These are phyloP conservation scores for Philypnodon macrostomus DNA, from an alignment of 2,797 vertebrate species.

Conservation along the genomic window DNA sequence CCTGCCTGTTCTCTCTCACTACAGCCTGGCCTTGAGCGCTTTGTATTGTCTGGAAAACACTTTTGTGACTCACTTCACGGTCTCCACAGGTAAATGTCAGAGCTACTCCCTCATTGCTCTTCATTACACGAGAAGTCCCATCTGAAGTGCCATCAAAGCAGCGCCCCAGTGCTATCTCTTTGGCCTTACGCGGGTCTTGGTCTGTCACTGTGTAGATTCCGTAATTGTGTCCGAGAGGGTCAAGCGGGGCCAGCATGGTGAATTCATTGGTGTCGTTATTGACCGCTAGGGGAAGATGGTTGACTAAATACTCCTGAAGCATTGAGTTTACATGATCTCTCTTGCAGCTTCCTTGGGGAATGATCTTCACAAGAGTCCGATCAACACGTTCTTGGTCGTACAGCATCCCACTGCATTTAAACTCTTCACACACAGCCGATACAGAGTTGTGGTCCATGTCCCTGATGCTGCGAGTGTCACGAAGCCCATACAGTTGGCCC, in stretches of 20 bases:
- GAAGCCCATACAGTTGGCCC: constrained; percentile 90
- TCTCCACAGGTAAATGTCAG: constrained; percentile 89
- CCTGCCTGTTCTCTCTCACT: constrained; percentile 62
- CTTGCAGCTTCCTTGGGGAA: constrained; percentile 92
- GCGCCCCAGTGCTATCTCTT: constrained; percentile 94
- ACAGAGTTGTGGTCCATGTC: constrained; percentile 79
- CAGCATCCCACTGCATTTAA: constrained; percentile 97
- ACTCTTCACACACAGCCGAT: constrained; percentile 92
- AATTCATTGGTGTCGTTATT: constrained; percentile 97
- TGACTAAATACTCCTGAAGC: constrained; percentile 95
- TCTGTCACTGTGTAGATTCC: constrained; percentile 98
- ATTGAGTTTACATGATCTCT: constrained; percentile 88
- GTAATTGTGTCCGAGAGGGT: constrained; percentile 96
- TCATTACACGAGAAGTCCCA: constrained; percentile 91
- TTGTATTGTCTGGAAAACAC: constrained; percentile 86
- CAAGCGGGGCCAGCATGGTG: constrained; percentile 95
- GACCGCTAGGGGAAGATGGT: constrained; percentile 91
- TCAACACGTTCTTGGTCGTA: constrained; percentile 95
- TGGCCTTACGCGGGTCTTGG: constrained; percentile 92
- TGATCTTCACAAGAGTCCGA: constrained; percentile 90
- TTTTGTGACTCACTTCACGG: constrained; percentile 79
- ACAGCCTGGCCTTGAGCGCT: constrained; percentile 62
- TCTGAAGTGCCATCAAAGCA: constrained; percentile 97
- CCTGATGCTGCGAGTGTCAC: constrained; percentile 90
- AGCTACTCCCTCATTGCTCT: constrained; percentile 86